A percentile compares a stretch with the other conserved stretches of the same genome.
Evolutionary conservation across 1,140 invertebrate species (phyloP).

Genomic region (Drosophila sproati): DNA sequence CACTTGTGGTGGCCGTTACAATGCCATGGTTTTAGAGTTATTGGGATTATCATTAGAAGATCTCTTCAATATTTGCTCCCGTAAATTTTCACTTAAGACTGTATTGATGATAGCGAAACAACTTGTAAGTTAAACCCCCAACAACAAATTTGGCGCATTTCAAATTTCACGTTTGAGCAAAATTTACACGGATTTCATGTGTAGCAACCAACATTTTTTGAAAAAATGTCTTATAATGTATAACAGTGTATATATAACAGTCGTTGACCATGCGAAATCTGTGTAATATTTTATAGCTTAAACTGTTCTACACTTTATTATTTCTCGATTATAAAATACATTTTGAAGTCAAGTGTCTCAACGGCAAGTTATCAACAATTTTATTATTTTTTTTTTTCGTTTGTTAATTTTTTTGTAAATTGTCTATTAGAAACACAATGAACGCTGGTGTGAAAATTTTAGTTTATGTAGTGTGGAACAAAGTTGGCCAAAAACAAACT

Average conservation of each 20-base stretch:
- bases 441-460: constrained; percentile 70
- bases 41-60: constrained; percentile 92
- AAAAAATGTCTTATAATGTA: background rate
- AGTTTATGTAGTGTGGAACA: constrained; percentile 57
- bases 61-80: constrained; percentile 91
- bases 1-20: constrained; percentile 93
- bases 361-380: constrained; percentile 58
- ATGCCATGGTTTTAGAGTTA: constrained; percentile 92
- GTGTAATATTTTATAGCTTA: constrained; percentile 10
- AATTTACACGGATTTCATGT: constrained; percentile 41
- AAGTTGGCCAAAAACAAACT: constrained; percentile 15
- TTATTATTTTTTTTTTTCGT: constrained; percentile 39
- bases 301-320: constrained; percentile 34
- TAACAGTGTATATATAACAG: background rate
- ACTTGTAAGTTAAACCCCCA: constrained; percentile 82
- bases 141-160: constrained; percentile 12
- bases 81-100: constrained; percentile 92
- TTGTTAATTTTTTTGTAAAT: constrained; percentile 23
- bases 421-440: constrained; percentile 55
- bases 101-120: constrained; percentile 92
- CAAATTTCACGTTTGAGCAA: constrained; percentile 29
- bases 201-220: background rate
- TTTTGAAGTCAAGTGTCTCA: constrained; percentile 74
- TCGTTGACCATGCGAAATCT: constrained; percentile 31
- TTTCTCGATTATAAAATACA: constrained; percentile 46